These are phyloP conservation scores for Anarsia innoxiella DNA, from an alignment of 2,888 invertebrate genomes.

Conservation along the genomic window DNA sequence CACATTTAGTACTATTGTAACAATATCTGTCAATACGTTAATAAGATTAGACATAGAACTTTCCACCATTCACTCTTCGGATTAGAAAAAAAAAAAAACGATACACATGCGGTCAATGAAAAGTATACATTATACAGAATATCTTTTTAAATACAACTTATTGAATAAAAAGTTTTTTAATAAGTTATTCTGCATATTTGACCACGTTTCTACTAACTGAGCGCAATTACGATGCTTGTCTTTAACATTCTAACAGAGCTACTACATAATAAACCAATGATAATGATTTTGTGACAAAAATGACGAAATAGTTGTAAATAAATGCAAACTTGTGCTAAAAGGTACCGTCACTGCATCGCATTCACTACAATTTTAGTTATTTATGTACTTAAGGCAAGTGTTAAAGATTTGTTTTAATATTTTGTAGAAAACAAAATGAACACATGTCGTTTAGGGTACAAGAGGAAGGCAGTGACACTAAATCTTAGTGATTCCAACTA, in stretches of 20 bases:
- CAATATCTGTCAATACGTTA: constrained; percentile 14
- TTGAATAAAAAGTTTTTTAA: background rate
- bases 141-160: background rate
- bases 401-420: constrained; percentile 22
- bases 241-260: constrained; percentile 6
- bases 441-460: constrained; percentile 44
- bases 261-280: background rate
- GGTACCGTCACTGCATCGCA: constrained; percentile 4
- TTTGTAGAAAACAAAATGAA: constrained; percentile 46
- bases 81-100: constrained; percentile 17
- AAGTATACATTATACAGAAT: constrained; percentile 16
- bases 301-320: constrained; percentile 30
- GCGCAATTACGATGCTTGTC: constrained; percentile 8
- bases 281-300: constrained; percentile 26
- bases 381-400: constrained; percentile 46
- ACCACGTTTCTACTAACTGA: constrained; percentile 1
- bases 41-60: constrained; percentile 3
- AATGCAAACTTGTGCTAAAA: constrained; percentile 54
- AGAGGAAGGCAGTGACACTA: constrained; percentile 53
- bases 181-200: background rate
- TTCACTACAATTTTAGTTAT: constrained; percentile 6
- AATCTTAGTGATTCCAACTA: no score
- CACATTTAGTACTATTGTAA: constrained; percentile 19
- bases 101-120: constrained; percentile 27
- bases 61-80: constrained; percentile 2